Base-by-base conservation (phyloP, 2,888 invertebrate genomes). In the Yponomeuta malinellus region DNA sequence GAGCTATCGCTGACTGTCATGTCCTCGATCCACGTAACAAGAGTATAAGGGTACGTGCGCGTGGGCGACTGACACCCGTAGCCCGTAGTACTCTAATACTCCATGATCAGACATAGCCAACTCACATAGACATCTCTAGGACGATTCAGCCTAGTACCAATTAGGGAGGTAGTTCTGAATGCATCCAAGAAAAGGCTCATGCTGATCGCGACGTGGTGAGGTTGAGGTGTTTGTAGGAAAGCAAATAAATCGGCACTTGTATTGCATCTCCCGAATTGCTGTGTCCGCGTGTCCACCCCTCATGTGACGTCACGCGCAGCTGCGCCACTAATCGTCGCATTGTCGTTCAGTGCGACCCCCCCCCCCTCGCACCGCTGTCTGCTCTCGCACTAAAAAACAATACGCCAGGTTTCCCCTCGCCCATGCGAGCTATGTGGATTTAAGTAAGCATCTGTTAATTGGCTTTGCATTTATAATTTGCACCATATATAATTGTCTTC, bases 371-470 rank as follows among this genome's bases (percentile, higher is more conserved):
- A 59, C 15, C 65, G 12, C 65, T 1, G 4, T 33, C 65, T 64
- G 64, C 29, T 29, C 65, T 12, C 10, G 10, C 12, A 10, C 29
- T 5, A 64, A 64, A 64, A 64, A 64, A 64, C 64, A 64, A 64
- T 64, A 23, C 23, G 2, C 10, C 2, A 9, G 3, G 64, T 9
- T 15, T 6, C 2, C 29, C 29, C 10, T 23, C 23, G 74, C 33
- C 66, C 74, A 71, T 71, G 71, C 73, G 68, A 10, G 74, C 74
- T 79, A 78, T 71, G 75, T 75, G 82, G 78, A 83, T 81, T 81
- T 78, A 71, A 79, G 79, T 74, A 83, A 82, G 73, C 76, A 80
- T 80, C 76, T 43, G 15, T 68, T 48, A 68, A 48, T 68, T 43
- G 68, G 48, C 43, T 43, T 48, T 71, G 72, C 65, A 73, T 73